These are phyloP conservation scores for Psilanteris sp. DNA, from an alignment of 1,140 invertebrate species.

Conservation along the genomic window DNA sequence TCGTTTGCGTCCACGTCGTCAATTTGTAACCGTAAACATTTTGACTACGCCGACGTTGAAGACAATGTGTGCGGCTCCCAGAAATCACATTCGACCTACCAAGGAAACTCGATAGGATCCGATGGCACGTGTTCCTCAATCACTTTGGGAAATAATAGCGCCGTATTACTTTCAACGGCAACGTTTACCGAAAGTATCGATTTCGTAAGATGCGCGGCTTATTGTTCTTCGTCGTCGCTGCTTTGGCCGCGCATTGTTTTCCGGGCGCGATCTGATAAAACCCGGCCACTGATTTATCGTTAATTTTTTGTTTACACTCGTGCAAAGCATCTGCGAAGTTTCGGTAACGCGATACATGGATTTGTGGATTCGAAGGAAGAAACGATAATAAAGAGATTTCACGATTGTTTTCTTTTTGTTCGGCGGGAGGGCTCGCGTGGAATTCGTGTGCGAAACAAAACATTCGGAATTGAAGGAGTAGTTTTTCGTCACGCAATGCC, in stretches of 20 bases:
- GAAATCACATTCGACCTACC: constrained; percentile 29
- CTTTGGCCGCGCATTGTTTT: constrained; percentile 38
- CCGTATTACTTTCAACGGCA: constrained; percentile 52
- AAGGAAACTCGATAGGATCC: constrained; percentile 47
- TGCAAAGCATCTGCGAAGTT: constrained; percentile 58
- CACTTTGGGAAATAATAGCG: constrained; percentile 40
- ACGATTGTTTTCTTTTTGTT: constrained; percentile 3
- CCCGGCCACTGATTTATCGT: constrained; percentile 44
- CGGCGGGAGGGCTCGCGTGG: not conserved
- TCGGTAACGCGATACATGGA: constrained; percentile 45
- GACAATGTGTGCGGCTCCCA: constrained; percentile 42
- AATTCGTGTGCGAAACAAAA: not conserved
- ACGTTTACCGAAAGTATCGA: constrained; percentile 59
- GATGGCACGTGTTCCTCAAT: constrained; percentile 51
- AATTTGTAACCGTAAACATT: constrained; percentile 59
- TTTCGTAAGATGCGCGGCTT: constrained; percentile 43
- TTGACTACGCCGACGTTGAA: constrained; percentile 36
- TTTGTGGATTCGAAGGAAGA: constrained; percentile 28
- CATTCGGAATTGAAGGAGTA: not conserved
- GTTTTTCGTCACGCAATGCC: constrained; percentile 3
- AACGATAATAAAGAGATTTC: constrained; percentile 44
- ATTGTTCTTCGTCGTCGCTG: constrained; percentile 37
- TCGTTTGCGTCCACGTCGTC: constrained; percentile 39
- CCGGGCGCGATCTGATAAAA: constrained; percentile 30
- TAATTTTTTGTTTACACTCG: constrained; percentile 61